Evolutionary conservation across 2,113 vertebrate species (phyloP).

Genomic region (Alligator mississippiensis): DNA sequence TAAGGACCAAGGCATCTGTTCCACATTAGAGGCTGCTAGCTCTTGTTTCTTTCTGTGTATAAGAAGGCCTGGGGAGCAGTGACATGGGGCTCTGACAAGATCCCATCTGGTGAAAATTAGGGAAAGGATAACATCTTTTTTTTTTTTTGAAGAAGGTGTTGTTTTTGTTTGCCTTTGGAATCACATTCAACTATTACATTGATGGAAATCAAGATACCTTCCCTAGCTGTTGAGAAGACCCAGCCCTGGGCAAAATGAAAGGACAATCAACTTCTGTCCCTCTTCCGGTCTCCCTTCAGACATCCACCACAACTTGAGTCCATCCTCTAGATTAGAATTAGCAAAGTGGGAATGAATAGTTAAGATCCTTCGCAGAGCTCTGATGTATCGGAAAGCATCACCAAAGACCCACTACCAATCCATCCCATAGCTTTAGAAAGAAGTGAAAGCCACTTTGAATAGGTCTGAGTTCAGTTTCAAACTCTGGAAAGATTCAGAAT

Average conservation of each 20-base stretch:
- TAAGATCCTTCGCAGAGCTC: not conserved
- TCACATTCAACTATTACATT: slow-evolving; percentile 65
- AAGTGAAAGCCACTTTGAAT: not conserved
- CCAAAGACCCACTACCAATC: not conserved
- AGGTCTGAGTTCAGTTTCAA: not conserved
- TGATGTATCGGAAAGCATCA: not conserved
- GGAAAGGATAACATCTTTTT: slow-evolving; percentile 57
- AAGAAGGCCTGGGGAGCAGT: not conserved
- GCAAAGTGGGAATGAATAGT: not conserved
- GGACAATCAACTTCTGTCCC: slow-evolving; percentile 2
- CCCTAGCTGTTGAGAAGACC: not conserved
- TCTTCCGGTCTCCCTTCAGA: not conserved
- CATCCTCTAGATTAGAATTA: fast-evolving
- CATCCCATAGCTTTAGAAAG: not conserved
- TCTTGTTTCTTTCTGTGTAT: slow-evolving; percentile 24
- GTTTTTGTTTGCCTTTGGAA: slow-evolving; percentile 72
- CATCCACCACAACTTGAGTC: not conserved
- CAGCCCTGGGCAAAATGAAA: not conserved
- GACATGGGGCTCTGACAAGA: slow-evolving; percentile 17
- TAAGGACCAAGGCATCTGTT: slow-evolving; percentile 71
- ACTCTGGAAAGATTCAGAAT: not conserved
- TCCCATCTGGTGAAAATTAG: slow-evolving; percentile 75
- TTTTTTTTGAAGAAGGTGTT: not conserved
- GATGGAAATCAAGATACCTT: slow-evolving; percentile 60
- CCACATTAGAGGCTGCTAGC: slow-evolving; percentile 53